Evolutionary conservation across 2,888 invertebrate genomes (phyloP).

Genomic region (Hedya salicella): DNA sequence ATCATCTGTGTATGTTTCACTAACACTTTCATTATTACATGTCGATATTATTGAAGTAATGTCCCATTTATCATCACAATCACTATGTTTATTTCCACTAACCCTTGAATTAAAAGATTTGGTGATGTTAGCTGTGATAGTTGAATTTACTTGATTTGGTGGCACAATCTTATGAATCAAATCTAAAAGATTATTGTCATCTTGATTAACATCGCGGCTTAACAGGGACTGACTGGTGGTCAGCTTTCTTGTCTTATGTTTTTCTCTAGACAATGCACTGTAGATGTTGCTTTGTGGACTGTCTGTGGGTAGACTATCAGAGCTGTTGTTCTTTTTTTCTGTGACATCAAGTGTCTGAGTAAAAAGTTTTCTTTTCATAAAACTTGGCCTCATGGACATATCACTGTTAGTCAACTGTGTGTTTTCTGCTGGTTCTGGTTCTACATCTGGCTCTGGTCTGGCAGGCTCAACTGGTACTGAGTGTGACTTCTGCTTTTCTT

Average conservation of each 20-base stretch:
- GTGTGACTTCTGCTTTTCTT: constrained; percentile 44
- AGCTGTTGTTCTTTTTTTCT: constrained; percentile 62
- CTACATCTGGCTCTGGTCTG: constrained; percentile 37
- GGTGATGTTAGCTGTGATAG: constrained; percentile 58
- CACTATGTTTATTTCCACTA: constrained; percentile 51
- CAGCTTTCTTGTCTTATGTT: constrained; percentile 70
- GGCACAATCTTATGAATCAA: constrained; percentile 78
- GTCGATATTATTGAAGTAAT: constrained; percentile 64
- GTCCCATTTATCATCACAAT: constrained; percentile 65
- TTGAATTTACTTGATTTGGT: constrained; percentile 66
- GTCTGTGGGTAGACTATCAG: constrained; percentile 55
- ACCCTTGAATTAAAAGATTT: constrained; percentile 44
- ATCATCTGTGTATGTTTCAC: constrained; percentile 78
- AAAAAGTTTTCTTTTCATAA: constrained; percentile 76
- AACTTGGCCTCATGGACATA: constrained; percentile 72
- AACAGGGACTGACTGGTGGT: constrained; percentile 69
- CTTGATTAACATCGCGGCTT: constrained; percentile 63
- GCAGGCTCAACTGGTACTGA: background rate
- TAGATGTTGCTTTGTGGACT: constrained; percentile 66
- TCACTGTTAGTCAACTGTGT: constrained; percentile 53
- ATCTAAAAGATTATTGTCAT: constrained; percentile 68
- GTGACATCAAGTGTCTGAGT: constrained; percentile 73
- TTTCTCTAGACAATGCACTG: constrained; percentile 62
- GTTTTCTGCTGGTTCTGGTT: constrained; percentile 40
- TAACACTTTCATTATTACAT: constrained; percentile 61